phyloP scores from a whole-genome alignment of 2,113 vertebrate genomes.

The Oncorhynchus gorbuscha region DNA sequence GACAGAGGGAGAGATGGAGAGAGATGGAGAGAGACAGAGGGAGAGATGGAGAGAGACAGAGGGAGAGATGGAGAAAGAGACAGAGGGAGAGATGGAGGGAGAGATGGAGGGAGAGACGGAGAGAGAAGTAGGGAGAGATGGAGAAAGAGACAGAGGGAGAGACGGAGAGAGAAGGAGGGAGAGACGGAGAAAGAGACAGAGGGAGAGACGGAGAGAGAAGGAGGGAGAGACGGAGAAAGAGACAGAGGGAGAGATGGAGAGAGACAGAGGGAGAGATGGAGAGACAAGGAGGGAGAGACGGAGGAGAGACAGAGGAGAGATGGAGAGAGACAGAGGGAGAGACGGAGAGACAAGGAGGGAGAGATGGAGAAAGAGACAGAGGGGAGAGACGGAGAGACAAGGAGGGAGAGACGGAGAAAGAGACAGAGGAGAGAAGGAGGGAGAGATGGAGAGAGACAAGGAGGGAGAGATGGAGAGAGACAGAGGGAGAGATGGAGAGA shows the following conservation, averaged over 20 bases:
- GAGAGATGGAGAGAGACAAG: not conserved
- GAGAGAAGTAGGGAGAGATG: constrained; percentile 28
- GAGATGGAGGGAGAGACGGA: too few species aligned
- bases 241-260: too few species aligned
- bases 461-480: too few species aligned
- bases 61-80: constrained; percentile 63
- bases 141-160: too few species aligned
- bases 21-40: too few species aligned
- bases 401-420: constrained; percentile 64
- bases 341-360: too few species aligned
- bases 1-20: constrained; percentile 34
- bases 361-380: too few species aligned
- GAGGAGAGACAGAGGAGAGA: constrained; percentile 36
- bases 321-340: constrained; percentile 8
- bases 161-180: too few species aligned
- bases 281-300: not conserved
- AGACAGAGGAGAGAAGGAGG: constrained; percentile 26
- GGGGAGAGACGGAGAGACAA: too few species aligned
- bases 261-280: too few species aligned
- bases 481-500: constrained; percentile 34
- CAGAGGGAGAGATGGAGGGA: not conserved
- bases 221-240: constrained; percentile 45
- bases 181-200: not conserved
- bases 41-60: not conserved
- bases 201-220: constrained; percentile 40